Conservation (phyloP, 2,797 vertebrate genomes). For the Gymnopithys bicolor region DNA sequence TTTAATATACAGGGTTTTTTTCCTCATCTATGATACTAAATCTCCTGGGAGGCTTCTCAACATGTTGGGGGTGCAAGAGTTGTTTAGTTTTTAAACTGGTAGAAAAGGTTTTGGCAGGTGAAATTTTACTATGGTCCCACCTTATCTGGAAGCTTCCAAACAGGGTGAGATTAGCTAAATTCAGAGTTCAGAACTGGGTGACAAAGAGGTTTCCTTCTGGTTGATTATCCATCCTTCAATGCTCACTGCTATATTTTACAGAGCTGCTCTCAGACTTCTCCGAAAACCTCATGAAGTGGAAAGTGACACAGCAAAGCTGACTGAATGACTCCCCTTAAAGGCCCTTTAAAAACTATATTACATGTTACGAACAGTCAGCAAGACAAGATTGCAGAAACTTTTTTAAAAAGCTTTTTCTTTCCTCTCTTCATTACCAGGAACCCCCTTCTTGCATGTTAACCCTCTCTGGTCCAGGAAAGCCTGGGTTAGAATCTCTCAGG, state of each 20-base stretch:
- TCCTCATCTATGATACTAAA: neutral
- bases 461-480: neutral
- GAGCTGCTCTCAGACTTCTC: neutral
- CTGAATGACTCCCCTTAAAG: neutral
- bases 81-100: neutral
- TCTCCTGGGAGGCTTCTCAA: neutral
- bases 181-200: neutral
- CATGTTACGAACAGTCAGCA: neutral
- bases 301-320: constrained; percentile 9
- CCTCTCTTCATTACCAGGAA: neutral
- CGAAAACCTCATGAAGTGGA: constrained; percentile 12
- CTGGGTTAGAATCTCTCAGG: neutral
- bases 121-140: neutral
- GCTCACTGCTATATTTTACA: neutral
- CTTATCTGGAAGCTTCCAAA: constrained; percentile 2
- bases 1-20: neutral
- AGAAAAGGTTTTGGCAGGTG: neutral
- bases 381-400: neutral
- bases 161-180: neutral
- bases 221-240: neutral
- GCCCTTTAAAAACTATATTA: neutral
- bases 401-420: neutral
- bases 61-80: neutral
- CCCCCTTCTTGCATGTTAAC: neutral
- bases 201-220: neutral